These are phyloP conservation scores for Pseudoatta argentina DNA, from an alignment of 1,140 invertebrate genomes.

Conservation along the genomic window DNA sequence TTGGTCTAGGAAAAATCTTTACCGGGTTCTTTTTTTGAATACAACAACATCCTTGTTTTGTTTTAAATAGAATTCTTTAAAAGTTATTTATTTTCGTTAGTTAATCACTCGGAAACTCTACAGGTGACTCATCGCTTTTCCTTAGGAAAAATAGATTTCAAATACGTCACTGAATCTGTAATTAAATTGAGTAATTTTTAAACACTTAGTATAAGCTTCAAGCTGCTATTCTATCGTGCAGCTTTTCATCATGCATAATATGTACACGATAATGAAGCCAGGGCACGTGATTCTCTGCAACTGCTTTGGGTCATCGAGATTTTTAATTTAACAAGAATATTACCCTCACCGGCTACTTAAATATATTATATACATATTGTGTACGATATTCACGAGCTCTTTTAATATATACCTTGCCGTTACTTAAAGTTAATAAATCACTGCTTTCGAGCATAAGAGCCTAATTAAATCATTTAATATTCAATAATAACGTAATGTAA, in stretches of 20 bases:
- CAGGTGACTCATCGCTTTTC: not conserved
- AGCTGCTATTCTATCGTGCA: not conserved
- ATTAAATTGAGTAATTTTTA: not conserved
- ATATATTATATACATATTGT: constrained; percentile 5
- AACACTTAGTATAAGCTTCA: not conserved
- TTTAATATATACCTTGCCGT: constrained; percentile 18
- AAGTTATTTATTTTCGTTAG: constrained; percentile 1
- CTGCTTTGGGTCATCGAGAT: constrained; percentile 6
- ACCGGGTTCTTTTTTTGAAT: not conserved
- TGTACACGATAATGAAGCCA: not conserved
- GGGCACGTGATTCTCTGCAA: constrained; percentile 1
- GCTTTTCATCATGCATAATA: constrained; percentile 17
- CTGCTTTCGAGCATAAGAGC: not conserved
- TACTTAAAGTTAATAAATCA: constrained; percentile 20
- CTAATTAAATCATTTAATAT: constrained; percentile 20
- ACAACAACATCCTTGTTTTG: not conserved
- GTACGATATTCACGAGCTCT: not conserved
- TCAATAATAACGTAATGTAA: constrained; percentile 20
- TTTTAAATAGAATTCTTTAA: constrained; percentile 1
- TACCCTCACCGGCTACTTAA: not conserved
- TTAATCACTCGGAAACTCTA: not conserved
- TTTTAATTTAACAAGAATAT: constrained; percentile 45
- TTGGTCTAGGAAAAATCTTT: not conserved
- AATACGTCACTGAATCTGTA: constrained; percentile 6
- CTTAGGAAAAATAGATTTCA: not conserved